phyloP scores from a whole-genome alignment of 30 jellyfish, hydroid and myxozoan genomes.

The Morbakka virulenta region DNA sequence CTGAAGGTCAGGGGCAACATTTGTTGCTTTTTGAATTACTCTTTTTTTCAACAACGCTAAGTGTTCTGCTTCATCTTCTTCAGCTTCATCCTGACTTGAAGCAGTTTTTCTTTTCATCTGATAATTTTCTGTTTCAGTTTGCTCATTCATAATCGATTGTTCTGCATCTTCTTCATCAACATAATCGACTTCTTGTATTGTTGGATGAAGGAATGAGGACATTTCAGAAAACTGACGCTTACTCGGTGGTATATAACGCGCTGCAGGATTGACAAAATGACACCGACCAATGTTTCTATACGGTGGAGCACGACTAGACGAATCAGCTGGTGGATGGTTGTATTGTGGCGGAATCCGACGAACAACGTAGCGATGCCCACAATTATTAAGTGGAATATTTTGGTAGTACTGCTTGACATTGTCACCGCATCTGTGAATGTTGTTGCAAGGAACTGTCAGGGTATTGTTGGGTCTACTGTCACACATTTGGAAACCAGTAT shows the following conservation, averaged over 20 bases:
- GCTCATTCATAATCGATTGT: conserved; percentile 46
- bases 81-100: conserved; percentile 28
- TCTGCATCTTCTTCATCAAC: conserved; percentile 73
- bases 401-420: conserved; percentile 26
- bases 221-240: conserved; percentile 60
- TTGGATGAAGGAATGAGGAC: conserved; percentile 67
- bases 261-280: conserved; percentile 41
- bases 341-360: conserved; percentile 58
- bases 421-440: conserved; percentile 6
- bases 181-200: conserved; percentile 75
- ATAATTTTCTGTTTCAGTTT: conserved; percentile 6
- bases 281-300: conserved; percentile 51
- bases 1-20: conserved; percentile 16
- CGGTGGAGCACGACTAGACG: conserved; percentile 43
- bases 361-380: conserved; percentile 38
- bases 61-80: conserved; percentile 62
- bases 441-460: conserved; percentile 35
- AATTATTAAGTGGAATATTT: conserved; percentile 14
- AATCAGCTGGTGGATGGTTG: conserved; percentile 30
- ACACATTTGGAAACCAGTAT: background rate
- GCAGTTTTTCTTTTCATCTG: conserved; percentile 18
- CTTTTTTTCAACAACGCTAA: conserved; percentile 69
- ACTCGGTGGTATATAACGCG: conserved; percentile 62
- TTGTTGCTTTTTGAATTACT: conserved; percentile 93
- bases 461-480: conserved; percentile 38